Evolutionary conservation across 53 echinoderm and acorn worm genomes (phyloP), one percentile per base, ranked within the genome.

Genomic region (Luidia sarsii): DNA sequence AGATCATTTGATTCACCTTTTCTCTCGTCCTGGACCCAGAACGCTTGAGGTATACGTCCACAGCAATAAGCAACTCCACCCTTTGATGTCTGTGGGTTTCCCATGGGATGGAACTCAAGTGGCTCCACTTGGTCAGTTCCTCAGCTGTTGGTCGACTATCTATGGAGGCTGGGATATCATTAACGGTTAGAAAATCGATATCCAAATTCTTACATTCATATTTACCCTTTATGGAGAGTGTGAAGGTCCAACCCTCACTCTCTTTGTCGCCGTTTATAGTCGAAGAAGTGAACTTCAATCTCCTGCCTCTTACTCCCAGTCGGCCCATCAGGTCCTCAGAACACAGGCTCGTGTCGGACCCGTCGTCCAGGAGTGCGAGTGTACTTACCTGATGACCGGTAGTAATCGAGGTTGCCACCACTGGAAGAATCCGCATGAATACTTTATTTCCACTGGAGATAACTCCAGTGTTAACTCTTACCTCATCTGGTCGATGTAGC

Each of bases 341-440:
- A 18, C 75, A 85, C 22, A 85, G 34, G 54, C 85, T 85, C n/a
- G 85, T 64, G 31, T 85, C 85, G 15, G 85, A 85, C 33, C 75
- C 85, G 10, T 85, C 74, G 56, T 85, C 85, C 43, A 83, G 21
- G 70, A 83, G 71, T 19, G 85, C 75, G 21, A 85, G 41, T 2
- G 85, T 85, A 38, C 64, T 85, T 32, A 85, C 75, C 85, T 75
- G 75, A 50, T 65, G 63, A 33, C 85, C 85, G 32, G 75, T 85
- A 13, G 29, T 65, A n/a, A n/a, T n/a, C 38, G 85, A 49, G 16
- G 54, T 75, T 0, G 70, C 75, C 3, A 16, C 57, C 54, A 74
- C 85, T 50, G 85, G 85, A 64, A 85, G 35, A n/a, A 85, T 85
- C 19, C 85, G 43, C 75, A 74, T 85, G 53, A 55, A 84, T 13